phyloP scores from a whole-genome alignment of 2,888 invertebrate species.

The Drosophila conformis region DNA sequence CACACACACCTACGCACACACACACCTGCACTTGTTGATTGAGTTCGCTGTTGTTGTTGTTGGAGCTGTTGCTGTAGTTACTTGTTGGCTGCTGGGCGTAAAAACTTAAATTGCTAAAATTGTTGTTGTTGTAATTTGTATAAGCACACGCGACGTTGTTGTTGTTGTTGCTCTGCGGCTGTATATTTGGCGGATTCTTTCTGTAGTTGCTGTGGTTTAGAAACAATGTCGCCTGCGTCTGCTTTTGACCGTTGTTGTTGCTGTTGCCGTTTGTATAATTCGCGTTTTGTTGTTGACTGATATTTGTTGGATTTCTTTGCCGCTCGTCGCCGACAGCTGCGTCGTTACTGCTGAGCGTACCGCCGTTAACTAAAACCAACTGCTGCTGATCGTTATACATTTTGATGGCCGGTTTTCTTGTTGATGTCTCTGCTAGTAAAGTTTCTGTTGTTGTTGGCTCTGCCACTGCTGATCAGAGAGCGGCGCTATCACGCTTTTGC shows the following conservation, averaged over 20 bases:
- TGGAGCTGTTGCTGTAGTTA: slow-evolving; percentile 37
- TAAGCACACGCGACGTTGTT: slow-evolving; percentile 76
- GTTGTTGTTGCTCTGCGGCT: slow-evolving; percentile 33
- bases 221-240: slow-evolving; percentile 66
- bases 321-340: slow-evolving; percentile 61
- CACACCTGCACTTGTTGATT: slow-evolving; percentile 84
- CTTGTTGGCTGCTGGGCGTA: slow-evolving; percentile 63
- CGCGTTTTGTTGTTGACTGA: slow-evolving; percentile 63
- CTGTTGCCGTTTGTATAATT: slow-evolving; percentile 64
- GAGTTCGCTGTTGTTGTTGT: slow-evolving; percentile 47
- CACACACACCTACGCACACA: slow-evolving; percentile 10
- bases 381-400: slow-evolving; percentile 63
- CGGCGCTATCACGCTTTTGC: slow-evolving; percentile 46
- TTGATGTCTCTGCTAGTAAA: slow-evolving; percentile 32
- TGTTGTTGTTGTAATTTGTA: slow-evolving; percentile 62
- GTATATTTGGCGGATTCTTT: slow-evolving; percentile 59
- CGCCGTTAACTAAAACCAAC: slow-evolving; percentile 83
- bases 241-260: slow-evolving; percentile 63
- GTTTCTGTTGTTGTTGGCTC: slow-evolving; percentile 42
- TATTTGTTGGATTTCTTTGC: slow-evolving; percentile 50
- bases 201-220: slow-evolving; percentile 60
- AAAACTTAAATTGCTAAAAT: slow-evolving; percentile 71
- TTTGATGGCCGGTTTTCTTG: slow-evolving; percentile 62
- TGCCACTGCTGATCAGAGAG: slow-evolving; percentile 47
- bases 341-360: slow-evolving; percentile 82